Percentiles rank a stretch among this genome's conserved stretches.
Evolutionary conservation across 2,888 invertebrate genomes (phyloP).

Genomic region (Scaeva pyrastri): DNA sequence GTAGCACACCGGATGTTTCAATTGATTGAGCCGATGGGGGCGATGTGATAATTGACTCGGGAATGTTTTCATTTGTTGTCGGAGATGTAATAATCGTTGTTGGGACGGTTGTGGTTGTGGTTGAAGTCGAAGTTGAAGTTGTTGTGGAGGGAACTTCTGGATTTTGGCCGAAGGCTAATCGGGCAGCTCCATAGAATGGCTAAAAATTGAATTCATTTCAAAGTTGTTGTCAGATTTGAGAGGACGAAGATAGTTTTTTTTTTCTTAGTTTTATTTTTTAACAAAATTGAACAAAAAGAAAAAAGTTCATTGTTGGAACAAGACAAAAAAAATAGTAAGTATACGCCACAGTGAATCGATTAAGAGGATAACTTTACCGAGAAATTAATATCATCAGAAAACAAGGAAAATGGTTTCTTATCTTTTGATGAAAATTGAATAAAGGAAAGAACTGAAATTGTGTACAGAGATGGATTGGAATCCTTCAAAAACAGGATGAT

Average conservation of each 20-base stretch:
- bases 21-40: slow-evolving; percentile 72
- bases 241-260: slow-evolving; percentile 23
- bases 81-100: slow-evolving; percentile 54
- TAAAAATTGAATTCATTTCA: slow-evolving; percentile 78
- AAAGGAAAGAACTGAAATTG: not conserved
- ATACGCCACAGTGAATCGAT: slow-evolving; percentile 31
- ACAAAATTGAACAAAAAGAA: not conserved
- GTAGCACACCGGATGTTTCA: slow-evolving; percentile 56
- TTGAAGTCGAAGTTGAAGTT: slow-evolving; percentile 77
- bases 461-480: not conserved
- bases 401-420: slow-evolving; percentile 7
- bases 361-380: not conserved
- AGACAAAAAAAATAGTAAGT: slow-evolving; percentile 3
- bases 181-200: slow-evolving; percentile 87
- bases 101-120: slow-evolving; percentile 74
- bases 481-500: slow-evolving; percentile 6
- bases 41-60: slow-evolving; percentile 73
- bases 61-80: slow-evolving; percentile 58
- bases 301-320: not conserved
- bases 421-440: slow-evolving; percentile 5
- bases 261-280: not conserved
- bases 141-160: slow-evolving; percentile 84
- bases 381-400: not conserved
- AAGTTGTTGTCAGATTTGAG: slow-evolving; percentile 67
- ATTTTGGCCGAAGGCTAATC: slow-evolving; percentile 85